Conservation (phyloP, 1,140 invertebrate genomes). For the Bicyclus anynana region DNA sequence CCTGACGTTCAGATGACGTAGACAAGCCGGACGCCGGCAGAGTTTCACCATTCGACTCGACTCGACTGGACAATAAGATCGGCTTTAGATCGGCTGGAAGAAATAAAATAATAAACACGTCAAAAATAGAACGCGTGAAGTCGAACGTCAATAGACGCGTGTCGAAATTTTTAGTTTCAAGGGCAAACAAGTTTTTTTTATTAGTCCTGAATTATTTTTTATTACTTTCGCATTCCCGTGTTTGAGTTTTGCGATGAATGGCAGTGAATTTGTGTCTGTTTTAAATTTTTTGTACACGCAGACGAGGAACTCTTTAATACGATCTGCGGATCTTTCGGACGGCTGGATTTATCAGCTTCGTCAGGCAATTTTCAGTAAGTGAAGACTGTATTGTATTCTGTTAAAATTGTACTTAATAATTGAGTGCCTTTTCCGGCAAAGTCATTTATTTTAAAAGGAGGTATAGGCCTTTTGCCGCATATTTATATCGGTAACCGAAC, state of each 20-base stretch:
- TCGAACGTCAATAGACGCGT: conserved; percentile 17
- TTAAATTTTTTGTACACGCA: conserved; percentile 47
- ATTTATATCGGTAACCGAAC: too few relatives aligned
- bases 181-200: background rate
- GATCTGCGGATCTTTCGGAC: conserved; percentile 45
- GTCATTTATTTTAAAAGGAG: too few relatives aligned
- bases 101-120: conserved; percentile 29
- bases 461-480: too few relatives aligned
- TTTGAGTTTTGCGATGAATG: conserved; percentile 48
- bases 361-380: conserved; percentile 42
- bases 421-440: background rate
- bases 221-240: conserved; percentile 6
- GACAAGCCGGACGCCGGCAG: too few relatives aligned
- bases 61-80: conserved; percentile 11
- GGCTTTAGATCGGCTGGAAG: conserved; percentile 27
- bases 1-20: too few relatives aligned
- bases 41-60: conserved; percentile 12
- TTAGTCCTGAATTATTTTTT: conserved; percentile 3
- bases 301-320: conserved; percentile 49
- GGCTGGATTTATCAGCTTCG: conserved; percentile 48
- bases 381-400: background rate
- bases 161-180: conserved; percentile 22
- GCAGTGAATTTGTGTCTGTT: conserved; percentile 32
- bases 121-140: conserved; percentile 41
- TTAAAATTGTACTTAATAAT: background rate